phyloP scores from a whole-genome alignment of 2,797 vertebrate genomes.

The Pangasius macronema region DNA sequence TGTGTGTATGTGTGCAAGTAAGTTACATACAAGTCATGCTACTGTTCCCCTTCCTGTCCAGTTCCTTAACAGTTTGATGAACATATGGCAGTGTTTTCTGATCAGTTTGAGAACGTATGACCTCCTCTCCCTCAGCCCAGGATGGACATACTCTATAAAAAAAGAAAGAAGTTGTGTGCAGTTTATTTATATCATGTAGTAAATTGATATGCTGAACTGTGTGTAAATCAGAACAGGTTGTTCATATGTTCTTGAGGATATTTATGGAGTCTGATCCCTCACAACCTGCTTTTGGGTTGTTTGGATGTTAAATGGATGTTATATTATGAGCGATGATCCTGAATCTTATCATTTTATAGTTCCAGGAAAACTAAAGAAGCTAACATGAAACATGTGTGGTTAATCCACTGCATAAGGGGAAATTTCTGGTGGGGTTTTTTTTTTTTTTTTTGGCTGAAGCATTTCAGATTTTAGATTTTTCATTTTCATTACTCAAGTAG shows the following conservation, averaged over 20 bases:
- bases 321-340: too few species aligned
- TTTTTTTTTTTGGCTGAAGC: background rate
- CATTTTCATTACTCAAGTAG: background rate
- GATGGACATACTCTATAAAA: conserved; percentile 16
- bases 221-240: background rate
- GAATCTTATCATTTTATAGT: background rate
- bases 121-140: background rate
- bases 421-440: background rate
- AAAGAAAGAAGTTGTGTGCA: background rate
- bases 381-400: background rate
- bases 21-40: conserved; percentile 8
- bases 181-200: background rate
- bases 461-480: background rate
- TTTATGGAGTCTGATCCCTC: background rate
- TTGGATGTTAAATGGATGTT: background rate
- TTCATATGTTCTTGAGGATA: background rate
- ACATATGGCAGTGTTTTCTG: background rate
- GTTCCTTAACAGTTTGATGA: background rate
- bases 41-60: background rate
- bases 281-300: background rate
- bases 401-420: background rate
- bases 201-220: background rate
- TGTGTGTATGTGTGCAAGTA: background rate
- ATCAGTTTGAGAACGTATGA: background rate
- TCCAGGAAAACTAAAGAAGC: background rate